Evolutionary conservation across 2,888 invertebrate species (phyloP).

Genomic region (Tetranychus truncatus): DNA sequence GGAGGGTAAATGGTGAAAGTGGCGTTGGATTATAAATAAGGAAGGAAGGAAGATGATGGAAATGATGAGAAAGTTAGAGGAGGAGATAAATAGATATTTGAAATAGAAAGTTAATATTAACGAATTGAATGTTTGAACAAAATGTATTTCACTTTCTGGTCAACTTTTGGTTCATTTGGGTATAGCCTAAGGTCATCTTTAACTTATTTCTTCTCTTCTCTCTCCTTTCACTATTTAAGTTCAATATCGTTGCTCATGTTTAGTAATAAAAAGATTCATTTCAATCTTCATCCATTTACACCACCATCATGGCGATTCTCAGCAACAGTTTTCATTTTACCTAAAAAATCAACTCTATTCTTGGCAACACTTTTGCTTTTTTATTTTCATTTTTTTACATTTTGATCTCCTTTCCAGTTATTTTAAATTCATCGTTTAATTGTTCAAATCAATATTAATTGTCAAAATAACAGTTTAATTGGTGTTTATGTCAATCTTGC

Average conservation of each 20-base stretch:
- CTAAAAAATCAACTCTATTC: not conserved
- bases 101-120: not conserved
- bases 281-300: not conserved
- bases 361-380: not conserved
- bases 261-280: not conserved
- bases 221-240: not conserved
- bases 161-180: not conserved
- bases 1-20: not conserved
- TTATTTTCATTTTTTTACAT: not conserved
- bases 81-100: not conserved
- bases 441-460: not conserved
- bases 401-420: not conserved
- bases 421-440: not conserved
- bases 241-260: not conserved
- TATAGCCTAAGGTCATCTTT: not conserved
- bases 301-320: not conserved
- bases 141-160: not conserved
- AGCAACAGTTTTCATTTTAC: not conserved
- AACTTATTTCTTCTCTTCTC: not conserved
- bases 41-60: not conserved
- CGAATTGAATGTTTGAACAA: not conserved
- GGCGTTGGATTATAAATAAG: not conserved
- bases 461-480: too few relatives aligned
- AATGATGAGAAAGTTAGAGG: not conserved
- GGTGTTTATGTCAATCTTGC: too few relatives aligned